Base-by-base conservation (phyloP, 2,113 vertebrate genomes). In the Stigmatopora argus region DNA sequence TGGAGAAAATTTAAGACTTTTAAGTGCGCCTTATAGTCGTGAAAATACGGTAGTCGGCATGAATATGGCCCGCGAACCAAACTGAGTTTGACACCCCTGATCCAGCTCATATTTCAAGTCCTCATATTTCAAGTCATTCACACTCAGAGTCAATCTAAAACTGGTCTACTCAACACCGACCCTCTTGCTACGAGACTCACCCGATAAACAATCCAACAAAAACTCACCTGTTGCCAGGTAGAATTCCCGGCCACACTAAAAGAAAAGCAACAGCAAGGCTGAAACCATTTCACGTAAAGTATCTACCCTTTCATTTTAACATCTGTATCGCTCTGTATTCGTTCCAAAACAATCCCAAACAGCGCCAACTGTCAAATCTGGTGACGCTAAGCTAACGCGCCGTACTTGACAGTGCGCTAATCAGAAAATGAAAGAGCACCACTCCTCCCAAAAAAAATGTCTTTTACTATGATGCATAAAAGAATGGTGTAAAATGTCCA, bases 401-500 rank as follows among this genome's bases (percentile, higher is more conserved):
- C 9, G 7, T 19, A 41, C 57, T 59, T 44, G 18, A 41, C 58
- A 60, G 9, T 19, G 8, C 7, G 45, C n/a, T 45, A 18, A 45
- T 57, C 10, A 56, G 53, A 75, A 66, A 78, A 63, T 77, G 67
- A 73, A 72, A 73, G 66, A 78, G 71, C 67, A 82, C 60, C 45
- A 63, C 68, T 71, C 66, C 78, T 85, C 79, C 75, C 81, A 71
- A 69, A 31, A 69, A 31, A 67, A 81, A 73, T 81, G 35, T 75
- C 61, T 74, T 85, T 81, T 78, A 81, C 75, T 73, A 77, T 82
- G 77, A 81, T 76, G 67, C 85, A 78, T 74, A 85, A 86, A 85
- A 84, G 68, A 83, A 73, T 65, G 70, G 77, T 82, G 83, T 83
- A 83, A 85, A 88, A 88, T 88, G 72, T 88, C 88, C 78, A 88